phyloP scores from a whole-genome alignment of 2,113 vertebrate genomes.

The Serinus canaria region DNA sequence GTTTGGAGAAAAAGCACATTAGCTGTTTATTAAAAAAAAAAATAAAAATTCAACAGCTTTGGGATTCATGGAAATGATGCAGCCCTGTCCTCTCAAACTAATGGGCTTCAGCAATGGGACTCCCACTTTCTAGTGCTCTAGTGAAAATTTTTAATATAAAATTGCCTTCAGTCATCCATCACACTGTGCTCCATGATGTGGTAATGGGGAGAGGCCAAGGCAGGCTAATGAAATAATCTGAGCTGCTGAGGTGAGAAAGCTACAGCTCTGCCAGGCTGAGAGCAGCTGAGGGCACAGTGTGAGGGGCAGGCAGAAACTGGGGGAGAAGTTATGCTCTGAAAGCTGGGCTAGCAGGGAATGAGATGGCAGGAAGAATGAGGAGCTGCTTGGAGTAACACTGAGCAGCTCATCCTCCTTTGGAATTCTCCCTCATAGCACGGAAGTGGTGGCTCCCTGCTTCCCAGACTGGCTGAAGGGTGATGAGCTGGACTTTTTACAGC shows the following conservation, averaged over 20 bases:
- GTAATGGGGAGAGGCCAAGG: not conserved
- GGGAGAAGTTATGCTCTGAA: not conserved
- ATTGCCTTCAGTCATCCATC: not conserved
- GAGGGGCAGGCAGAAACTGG: fast-evolving
- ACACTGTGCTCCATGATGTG: fast-evolving
- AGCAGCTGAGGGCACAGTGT: not conserved
- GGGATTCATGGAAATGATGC: not conserved
- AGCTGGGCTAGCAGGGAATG: not conserved
- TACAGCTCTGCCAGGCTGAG: not conserved
- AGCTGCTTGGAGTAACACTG: not conserved
- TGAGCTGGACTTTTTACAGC: not conserved
- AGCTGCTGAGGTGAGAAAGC: not conserved
- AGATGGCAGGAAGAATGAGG: not conserved
- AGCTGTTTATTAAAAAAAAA: not conserved
- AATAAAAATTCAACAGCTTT: not conserved
- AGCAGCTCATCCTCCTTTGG: not conserved
- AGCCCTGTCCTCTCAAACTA: not conserved
- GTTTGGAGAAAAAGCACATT: not conserved
- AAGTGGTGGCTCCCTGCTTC: not conserved
- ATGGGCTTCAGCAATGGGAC: not conserved
- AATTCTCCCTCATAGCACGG: not conserved
- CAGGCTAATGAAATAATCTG: not conserved
- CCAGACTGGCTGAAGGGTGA: not conserved
- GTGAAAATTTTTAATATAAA: not conserved
- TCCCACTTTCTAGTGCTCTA: not conserved